Evolutionary conservation across 2,113 vertebrate species (phyloP).

Genomic region (Laticauda colubrina): DNA sequence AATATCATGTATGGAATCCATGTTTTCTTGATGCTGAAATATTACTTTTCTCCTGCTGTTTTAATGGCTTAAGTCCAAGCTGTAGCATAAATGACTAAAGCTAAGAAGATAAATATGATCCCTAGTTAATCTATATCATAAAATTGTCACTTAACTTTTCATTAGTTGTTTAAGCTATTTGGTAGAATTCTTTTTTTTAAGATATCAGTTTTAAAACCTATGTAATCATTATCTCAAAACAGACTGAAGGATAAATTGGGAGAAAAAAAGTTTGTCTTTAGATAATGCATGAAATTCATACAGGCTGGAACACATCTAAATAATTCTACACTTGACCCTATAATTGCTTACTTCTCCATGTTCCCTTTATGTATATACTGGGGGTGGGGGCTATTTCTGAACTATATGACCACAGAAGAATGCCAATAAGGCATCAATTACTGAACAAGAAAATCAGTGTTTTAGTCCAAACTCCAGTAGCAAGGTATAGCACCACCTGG

Average conservation of each 20-base stretch:
- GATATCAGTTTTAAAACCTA: neutral
- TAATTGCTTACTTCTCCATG: neutral
- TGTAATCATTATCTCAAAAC: neutral
- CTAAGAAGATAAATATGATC: slow-evolving; percentile 48
- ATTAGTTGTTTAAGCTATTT: slow-evolving; percentile 35
- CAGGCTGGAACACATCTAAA: neutral
- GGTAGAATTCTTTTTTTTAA: neutral
- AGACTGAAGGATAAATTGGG: neutral
- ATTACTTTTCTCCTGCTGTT: slow-evolving; percentile 52
- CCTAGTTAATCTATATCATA: slow-evolving; percentile 57
- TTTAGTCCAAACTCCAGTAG: neutral
- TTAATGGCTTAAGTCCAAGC: slow-evolving; percentile 57
- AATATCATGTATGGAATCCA: slow-evolving; percentile 46
- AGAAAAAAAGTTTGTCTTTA: neutral
- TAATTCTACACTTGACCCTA: neutral
- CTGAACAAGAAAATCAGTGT: neutral
- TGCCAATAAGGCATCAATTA: neutral
- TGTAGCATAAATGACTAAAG: slow-evolving; percentile 56
- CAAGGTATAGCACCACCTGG: neutral
- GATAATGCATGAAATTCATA: neutral
- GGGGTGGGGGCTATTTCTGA: no score
- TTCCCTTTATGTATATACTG: neutral
- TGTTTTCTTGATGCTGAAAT: slow-evolving; percentile 48
- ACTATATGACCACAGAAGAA: neutral
- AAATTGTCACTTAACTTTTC: slow-evolving; percentile 31